Evolutionary conservation across 1,140 invertebrate species (phyloP).

Genomic region (Camponotus pennsylvanicus): DNA sequence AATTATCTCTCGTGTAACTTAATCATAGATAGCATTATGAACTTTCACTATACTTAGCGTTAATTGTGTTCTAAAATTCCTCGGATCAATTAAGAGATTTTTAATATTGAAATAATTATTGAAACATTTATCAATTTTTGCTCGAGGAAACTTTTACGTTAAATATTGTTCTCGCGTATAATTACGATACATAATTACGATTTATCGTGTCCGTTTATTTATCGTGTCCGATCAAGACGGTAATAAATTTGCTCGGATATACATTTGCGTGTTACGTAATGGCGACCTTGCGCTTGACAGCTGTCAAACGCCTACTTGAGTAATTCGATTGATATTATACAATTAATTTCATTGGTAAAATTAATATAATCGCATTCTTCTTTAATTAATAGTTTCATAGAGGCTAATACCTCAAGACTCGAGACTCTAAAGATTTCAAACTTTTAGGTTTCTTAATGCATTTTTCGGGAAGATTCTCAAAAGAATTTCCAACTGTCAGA

Average conservation of each 20-base stretch:
- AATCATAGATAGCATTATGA: neutral
- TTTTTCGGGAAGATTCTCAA: neutral
- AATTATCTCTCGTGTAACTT: neutral
- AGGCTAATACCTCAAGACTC: neutral
- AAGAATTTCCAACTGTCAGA: neutral
- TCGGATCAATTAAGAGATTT: neutral
- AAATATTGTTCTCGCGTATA: neutral
- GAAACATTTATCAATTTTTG: neutral
- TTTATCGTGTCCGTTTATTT: neutral
- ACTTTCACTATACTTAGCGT: neutral
- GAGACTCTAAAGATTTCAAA: neutral
- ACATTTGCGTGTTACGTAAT: neutral
- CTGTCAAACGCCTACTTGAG: neutral
- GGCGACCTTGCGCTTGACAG: neutral
- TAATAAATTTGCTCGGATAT: neutral
- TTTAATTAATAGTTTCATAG: neutral
- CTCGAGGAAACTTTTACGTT: neutral
- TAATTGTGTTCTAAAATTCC: neutral
- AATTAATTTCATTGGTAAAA: neutral
- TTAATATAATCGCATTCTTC: neutral
- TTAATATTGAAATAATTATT: neutral
- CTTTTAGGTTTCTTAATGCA: conserved; percentile 2
- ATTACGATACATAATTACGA: too few relatives aligned
- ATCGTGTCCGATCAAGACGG: neutral
- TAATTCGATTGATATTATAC: neutral